These are phyloP conservation scores for Plecotus auritus DNA, from an alignment of 2,113 vertebrate genomes.

Conservation along the genomic window DNA sequence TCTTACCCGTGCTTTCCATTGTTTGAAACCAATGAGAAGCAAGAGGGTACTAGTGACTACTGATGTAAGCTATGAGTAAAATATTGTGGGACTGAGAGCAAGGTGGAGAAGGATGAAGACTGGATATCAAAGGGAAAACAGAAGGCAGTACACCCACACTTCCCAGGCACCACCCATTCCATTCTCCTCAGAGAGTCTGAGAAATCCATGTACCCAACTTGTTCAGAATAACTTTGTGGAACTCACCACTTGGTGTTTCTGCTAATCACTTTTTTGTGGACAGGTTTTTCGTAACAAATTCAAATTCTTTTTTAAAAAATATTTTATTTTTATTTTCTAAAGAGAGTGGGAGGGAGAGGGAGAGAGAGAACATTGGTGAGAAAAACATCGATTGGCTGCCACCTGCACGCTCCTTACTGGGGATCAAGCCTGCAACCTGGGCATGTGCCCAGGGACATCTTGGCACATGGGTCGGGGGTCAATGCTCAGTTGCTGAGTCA, in stretches of 20 bases:
- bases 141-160: too few species aligned
- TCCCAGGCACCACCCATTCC: background rate
- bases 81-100: background rate
- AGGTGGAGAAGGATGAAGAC: background rate
- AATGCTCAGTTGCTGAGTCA: too few species aligned
- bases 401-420: too few species aligned
- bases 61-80: background rate
- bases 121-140: background rate
- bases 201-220: background rate
- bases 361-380: too few species aligned
- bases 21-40: background rate
- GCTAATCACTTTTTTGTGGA: background rate
- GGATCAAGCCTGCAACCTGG: too few species aligned
- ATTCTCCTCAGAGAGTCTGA: background rate
- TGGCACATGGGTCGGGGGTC: too few species aligned
- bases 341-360: too few species aligned
- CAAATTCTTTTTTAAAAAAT: background rate
- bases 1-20: background rate
- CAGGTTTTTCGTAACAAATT: background rate
- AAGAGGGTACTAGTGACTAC: background rate
- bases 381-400: too few species aligned
- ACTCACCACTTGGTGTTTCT: background rate
- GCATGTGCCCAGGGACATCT: too few species aligned
- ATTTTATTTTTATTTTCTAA: too few species aligned
- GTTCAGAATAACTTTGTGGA: background rate